Percentiles rank a stretch among this genome's conserved stretches.
Evolutionary conservation across 2,113 vertebrate genomes (phyloP).

Genomic region (Python bivittatus): DNA sequence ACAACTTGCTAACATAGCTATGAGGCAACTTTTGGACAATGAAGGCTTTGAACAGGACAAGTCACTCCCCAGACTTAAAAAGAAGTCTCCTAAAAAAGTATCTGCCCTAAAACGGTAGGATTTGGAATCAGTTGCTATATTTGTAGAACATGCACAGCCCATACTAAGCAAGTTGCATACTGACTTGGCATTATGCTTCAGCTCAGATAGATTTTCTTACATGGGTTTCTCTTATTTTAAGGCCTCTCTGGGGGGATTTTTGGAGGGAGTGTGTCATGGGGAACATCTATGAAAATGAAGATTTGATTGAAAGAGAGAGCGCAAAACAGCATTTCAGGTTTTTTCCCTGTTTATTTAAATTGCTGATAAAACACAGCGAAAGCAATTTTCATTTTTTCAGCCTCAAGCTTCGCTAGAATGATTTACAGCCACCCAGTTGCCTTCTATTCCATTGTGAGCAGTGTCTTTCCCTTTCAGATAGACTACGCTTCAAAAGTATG

Average conservation of each 20-base stretch:
- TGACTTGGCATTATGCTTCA: not conserved
- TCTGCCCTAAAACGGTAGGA: constrained; percentile 92
- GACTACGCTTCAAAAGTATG: not conserved
- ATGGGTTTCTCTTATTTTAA: not conserved
- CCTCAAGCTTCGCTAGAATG: not conserved
- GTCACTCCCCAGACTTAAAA: constrained; percentile 94
- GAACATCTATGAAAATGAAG: not conserved
- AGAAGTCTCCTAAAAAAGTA: constrained; percentile 94
- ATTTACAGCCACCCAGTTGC: not conserved
- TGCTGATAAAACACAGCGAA: not conserved
- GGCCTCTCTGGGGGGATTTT: too few relatives aligned
- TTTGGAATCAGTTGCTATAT: not conserved
- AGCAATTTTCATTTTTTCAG: not conserved
- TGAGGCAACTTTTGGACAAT: constrained; percentile 95
- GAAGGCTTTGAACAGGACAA: constrained; percentile 95
- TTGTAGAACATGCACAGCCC: not conserved
- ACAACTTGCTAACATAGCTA: constrained; percentile 97
- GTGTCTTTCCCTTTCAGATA: not conserved
- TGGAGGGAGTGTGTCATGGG: not conserved
- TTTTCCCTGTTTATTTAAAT: not conserved
- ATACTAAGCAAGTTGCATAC: not conserved
- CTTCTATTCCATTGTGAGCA: not conserved
- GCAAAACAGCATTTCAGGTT: not conserved
- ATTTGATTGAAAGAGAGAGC: not conserved
- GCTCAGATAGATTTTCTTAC: not conserved